Evolutionary conservation across 1,140 invertebrate genomes (phyloP).

Genomic region (Zaprionus gabonicus): DNA sequence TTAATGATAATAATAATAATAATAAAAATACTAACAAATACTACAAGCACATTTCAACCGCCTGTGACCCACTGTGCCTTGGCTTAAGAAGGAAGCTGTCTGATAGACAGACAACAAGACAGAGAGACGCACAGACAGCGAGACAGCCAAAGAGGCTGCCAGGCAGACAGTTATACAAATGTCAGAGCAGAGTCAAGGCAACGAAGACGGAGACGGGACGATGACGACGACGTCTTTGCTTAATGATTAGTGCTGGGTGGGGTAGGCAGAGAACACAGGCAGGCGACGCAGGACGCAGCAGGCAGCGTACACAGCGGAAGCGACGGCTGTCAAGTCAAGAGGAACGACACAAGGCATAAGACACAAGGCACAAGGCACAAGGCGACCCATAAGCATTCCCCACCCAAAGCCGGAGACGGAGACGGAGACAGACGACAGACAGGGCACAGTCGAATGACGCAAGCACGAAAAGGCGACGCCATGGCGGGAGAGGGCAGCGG

Average conservation of each 20-base stretch:
- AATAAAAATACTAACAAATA: background rate
- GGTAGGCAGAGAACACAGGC: background rate
- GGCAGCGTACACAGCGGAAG: conserved; percentile 30
- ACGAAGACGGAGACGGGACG: conserved; percentile 4
- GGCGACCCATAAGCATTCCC: background rate
- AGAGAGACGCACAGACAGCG: conserved; percentile 11
- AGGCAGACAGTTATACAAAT: conserved; percentile 57
- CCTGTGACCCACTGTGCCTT: conserved; percentile 19
- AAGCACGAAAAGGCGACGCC: conserved; percentile 5
- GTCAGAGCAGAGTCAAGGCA: conserved; percentile 68
- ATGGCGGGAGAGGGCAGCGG: background rate
- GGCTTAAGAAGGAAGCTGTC: conserved; percentile 28
- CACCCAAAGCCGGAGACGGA: background rate
- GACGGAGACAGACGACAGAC: conserved; percentile 30
- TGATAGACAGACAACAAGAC: conserved; percentile 24
- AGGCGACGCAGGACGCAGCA: background rate
- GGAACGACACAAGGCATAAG: conserved; percentile 40
- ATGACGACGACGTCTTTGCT: conserved; percentile 14
- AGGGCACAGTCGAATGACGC: conserved; percentile 38
- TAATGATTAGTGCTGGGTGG: conserved; percentile 41
- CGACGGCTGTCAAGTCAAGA: conserved; percentile 56
- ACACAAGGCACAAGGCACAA: conserved; percentile 35
- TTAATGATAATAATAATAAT: too few relatives aligned
- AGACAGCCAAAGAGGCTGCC: conserved; percentile 13
- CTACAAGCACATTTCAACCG: background rate